Conservation (phyloP, 2,888 invertebrate genomes). For the Amiota mariae region DNA sequence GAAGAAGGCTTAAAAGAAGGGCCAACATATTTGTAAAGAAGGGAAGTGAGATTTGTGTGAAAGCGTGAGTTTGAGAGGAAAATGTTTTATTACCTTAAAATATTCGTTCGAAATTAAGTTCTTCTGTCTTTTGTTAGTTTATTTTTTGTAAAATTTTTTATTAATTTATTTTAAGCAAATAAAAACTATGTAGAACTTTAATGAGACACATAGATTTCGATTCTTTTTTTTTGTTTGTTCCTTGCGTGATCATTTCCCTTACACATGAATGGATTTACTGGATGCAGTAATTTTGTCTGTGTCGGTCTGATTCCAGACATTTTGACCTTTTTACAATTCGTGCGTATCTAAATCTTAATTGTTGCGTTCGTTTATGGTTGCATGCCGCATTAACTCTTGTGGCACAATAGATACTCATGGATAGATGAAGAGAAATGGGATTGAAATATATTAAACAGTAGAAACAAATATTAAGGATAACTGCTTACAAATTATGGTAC, state of each 20-base stretch:
- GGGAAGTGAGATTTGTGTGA: not conserved
- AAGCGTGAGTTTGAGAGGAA: not conserved
- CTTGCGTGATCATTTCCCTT: no score
- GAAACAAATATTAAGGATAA: conserved; percentile 46
- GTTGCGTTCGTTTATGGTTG: conserved; percentile 34
- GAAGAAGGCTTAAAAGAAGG: not conserved
- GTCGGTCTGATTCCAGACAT: conserved; percentile 13
- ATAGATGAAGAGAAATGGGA: not conserved
- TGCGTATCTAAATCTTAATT: conserved; percentile 58
- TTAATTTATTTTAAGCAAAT: not conserved
- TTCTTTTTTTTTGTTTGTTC: no score
- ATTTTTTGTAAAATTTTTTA: not conserved
- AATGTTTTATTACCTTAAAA: conserved; percentile 5
- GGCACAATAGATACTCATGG: not conserved
- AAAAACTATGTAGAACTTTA: no score
- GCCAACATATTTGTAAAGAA: not conserved
- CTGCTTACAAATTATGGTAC: conserved; percentile 49
- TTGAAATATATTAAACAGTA: not conserved
- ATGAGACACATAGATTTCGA: no score
- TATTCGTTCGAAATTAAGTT: not conserved
- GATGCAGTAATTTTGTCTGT: not conserved
- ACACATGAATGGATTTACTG: no score
- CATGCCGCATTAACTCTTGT: conserved; percentile 30
- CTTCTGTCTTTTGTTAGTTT: not conserved
- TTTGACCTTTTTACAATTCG: conserved; percentile 49